A percentile compares a stretch with the other conserved stretches of the same genome.
These are phyloP conservation scores for Cebidichthys violaceus DNA, from an alignment of 2,113 vertebrate genomes.

Conservation along the genomic window DNA sequence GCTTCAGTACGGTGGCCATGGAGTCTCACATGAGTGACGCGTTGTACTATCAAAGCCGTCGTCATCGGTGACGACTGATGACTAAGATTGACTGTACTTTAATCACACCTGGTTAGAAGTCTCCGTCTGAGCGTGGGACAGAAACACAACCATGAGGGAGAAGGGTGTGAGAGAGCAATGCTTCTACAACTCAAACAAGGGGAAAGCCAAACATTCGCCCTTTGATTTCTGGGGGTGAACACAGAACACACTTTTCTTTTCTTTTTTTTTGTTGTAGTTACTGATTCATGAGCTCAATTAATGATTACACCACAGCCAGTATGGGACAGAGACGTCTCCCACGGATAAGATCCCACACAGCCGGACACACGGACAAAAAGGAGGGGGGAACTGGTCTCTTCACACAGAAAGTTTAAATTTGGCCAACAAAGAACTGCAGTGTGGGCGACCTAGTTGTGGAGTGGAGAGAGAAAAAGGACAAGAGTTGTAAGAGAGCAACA, in stretches of 20 bases:
- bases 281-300: conserved; percentile 63
- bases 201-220: conserved; percentile 56
- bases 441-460: conserved; percentile 25
- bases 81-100: conserved; percentile 27
- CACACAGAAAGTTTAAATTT: conserved; percentile 1
- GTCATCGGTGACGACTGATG: not conserved
- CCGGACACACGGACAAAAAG: conserved; percentile 5
- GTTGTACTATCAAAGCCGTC: not conserved
- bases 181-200: conserved; percentile 41
- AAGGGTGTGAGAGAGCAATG: conserved; percentile 22
- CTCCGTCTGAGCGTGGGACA: conserved; percentile 13
- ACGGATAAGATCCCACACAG: conserved; percentile 8
- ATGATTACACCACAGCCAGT: conserved; percentile 59
- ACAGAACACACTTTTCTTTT: not conserved
- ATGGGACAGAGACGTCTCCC: conserved; percentile 22
- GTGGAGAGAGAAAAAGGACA: not conserved
- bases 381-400: not conserved
- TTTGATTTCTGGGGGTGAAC: conserved; percentile 63
- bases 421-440: conserved; percentile 43
- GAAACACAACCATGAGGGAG: conserved; percentile 7
- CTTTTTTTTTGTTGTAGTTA: conserved; percentile 46
- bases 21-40: not conserved
- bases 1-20: not conserved
- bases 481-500: not conserved
- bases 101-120: conserved; percentile 24